Evolutionary conservation across 2,113 vertebrate genomes (phyloP), one percentile per base, ranked within the genome.

Genomic region (Psittacula cyanocephala): DNA sequence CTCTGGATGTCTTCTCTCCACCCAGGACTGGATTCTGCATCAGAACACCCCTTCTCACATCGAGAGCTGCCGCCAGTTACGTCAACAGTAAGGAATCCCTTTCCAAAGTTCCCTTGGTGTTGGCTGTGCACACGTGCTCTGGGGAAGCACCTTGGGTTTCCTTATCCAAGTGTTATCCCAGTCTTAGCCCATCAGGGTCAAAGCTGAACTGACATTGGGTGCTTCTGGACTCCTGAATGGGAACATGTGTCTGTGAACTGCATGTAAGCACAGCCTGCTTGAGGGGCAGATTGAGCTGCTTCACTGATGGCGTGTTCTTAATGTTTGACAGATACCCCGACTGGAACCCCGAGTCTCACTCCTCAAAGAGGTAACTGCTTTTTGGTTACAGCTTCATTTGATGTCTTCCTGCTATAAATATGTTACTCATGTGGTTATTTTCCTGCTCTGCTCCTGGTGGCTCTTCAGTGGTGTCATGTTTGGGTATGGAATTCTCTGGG

Each of bases 11-110:
- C 77, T 64, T 94, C 95, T 96, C 78, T 95, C 78, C 31, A 52
- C 46, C 59, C 94, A 99, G 99, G 98, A 99, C 63, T 99, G 99
- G 99, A 98, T 99, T 88, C 95, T 98, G 84, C 99, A 99, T 96
- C 99, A 99, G 98, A 99, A 99, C 95, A 98, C 97, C 55, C 96
- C 93, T 27, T 90, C 98, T 41, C 99, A 99, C 93, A 98, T 99
- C 29, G 98, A 98, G 75, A 99, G 95, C 95, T 99, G 99, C 96
- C 98, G 98, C 86, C 92, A 97, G 49, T 97, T 99, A 59, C 97
- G 98, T 55, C 97, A 98, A 96, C 98, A 98, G 99, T 99, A 97
- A 98, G 99, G 78, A 84, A 49, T 37, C 96, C 50, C 63, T 64
- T 80, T 41, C 3, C 15, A 24, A 53, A 25, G 35, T 72, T 55